Evolutionary conservation across 1,140 invertebrate genomes (phyloP).

Genomic region (Calephelis virginiensis): DNA sequence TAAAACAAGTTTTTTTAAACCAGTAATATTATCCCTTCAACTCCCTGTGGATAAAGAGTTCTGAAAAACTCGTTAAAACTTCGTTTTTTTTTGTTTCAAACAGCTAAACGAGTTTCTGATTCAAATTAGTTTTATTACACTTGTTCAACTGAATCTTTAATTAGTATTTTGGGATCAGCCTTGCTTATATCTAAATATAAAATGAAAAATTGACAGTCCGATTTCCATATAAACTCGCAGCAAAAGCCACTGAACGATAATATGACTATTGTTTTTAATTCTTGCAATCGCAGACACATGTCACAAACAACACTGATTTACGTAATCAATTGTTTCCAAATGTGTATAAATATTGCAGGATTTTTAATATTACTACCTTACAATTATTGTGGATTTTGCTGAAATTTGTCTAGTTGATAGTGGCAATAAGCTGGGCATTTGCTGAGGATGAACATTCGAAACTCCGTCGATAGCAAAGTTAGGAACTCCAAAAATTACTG

Average conservation of each 20-base stretch:
- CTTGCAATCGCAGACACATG: no score
- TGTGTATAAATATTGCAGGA: no score
- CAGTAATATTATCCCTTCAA: not conserved
- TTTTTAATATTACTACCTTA: no score
- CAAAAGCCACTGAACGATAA: not conserved
- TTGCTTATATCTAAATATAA: not conserved
- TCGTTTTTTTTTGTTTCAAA: slow-evolving; percentile 19
- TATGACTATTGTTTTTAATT: no score
- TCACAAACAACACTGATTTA: no score
- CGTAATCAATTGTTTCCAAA: no score
- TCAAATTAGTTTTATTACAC: slow-evolving; percentile 10
- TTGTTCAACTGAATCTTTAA: not conserved
- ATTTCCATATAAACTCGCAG: not conserved
- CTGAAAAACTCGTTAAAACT: slow-evolving; percentile 21
- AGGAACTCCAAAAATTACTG: no score
- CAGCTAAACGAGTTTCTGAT: slow-evolving; percentile 14
- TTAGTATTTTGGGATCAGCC: not conserved
- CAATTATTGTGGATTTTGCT: no score
- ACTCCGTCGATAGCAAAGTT: no score
- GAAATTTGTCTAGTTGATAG: no score
- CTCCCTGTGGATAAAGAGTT: slow-evolving; percentile 18
- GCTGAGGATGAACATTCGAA: no score
- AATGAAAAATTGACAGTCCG: not conserved
- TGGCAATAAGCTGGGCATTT: no score
- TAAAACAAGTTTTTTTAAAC: not conserved